A percentile compares a stretch with the other conserved stretches of the same genome.
phyloP scores from a whole-genome alignment of 1,140 invertebrate genomes.

The Aphis gossypii region DNA sequence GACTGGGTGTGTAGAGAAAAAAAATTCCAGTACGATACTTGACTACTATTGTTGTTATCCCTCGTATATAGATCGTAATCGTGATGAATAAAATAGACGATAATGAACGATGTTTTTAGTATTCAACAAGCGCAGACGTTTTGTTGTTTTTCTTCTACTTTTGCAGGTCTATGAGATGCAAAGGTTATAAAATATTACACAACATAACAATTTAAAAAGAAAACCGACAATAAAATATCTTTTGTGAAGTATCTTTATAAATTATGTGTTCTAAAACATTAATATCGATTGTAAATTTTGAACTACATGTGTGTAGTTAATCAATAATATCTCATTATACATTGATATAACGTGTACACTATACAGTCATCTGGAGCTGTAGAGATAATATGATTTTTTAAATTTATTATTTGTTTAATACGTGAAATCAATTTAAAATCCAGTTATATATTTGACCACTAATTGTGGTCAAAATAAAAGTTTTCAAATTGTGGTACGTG shows the following conservation, averaged over 20 bases:
- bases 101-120: background rate
- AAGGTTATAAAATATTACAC: background rate
- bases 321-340: too few species aligned
- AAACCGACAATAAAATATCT: background rate
- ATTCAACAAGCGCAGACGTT: background rate
- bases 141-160: background rate
- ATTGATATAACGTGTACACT: too few species aligned
- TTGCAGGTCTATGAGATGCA: background rate
- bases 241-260: background rate
- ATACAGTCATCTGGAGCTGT: too few species aligned
- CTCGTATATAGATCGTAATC: background rate
- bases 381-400: background rate
- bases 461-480: background rate
- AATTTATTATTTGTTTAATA: background rate
- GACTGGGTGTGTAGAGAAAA: background rate
- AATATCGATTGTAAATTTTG: background rate
- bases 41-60: background rate
- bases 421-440: background rate
- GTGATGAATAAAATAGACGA: background rate
- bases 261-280: background rate
- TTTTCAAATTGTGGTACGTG: background rate
- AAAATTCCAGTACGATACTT: background rate
- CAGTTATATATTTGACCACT: background rate
- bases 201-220: background rate
- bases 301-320: too few species aligned